Base-by-base conservation (phyloP, 2,888 invertebrate species). In the Cataglyphis livida region DNA sequence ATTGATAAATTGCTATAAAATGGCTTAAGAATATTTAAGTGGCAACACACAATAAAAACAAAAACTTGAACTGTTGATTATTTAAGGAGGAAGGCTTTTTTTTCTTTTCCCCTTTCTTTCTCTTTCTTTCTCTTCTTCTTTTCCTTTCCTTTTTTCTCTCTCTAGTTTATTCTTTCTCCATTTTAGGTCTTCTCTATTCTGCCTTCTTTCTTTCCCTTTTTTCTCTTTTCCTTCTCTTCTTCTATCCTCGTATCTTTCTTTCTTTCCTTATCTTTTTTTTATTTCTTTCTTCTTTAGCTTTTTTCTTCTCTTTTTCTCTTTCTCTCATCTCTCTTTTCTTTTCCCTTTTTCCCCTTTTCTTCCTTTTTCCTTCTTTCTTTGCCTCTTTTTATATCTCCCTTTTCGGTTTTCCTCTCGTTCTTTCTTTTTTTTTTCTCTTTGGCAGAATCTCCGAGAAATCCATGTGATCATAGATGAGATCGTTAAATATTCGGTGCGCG, bases 401-500 rank as follows among this genome's bases (percentile, higher is more conserved):
- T 44, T 44, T 44, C 12, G 3, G 12, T 15, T 15, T 44, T 44
- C 38, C 9, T 21, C n/a, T 73, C n/a, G 35, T 6, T 41, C 28
- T 74, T 21, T 35, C 15, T 38, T 21, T 35, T 35, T 35, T 21
- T 15, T 41, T 12, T 41, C 44, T 65, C n/a, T 54, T 21, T 15
- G 21, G 18, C 18, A 68, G 21, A 68, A 61, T 38, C 48, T 64
- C 32, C 32, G 38, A 41, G 54, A 71, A 18, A 38, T 48, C 21
- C n/a, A 5, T 74, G 74, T 85, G 83, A 81, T 81, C 68, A 65
- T 25, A 51, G 71, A 78, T 78, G 41, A 68, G 64, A 32, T 66
- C 32, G 65, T 88, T 90, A 85, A 71, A 83, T 91, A 92, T 91
- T 89, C 89, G 85, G 74, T 44, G 64, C 85, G 88, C 89, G 91